Base-by-base conservation (phyloP, 2,797 vertebrate genomes). In the Pyrrhura leucotis region DNA sequence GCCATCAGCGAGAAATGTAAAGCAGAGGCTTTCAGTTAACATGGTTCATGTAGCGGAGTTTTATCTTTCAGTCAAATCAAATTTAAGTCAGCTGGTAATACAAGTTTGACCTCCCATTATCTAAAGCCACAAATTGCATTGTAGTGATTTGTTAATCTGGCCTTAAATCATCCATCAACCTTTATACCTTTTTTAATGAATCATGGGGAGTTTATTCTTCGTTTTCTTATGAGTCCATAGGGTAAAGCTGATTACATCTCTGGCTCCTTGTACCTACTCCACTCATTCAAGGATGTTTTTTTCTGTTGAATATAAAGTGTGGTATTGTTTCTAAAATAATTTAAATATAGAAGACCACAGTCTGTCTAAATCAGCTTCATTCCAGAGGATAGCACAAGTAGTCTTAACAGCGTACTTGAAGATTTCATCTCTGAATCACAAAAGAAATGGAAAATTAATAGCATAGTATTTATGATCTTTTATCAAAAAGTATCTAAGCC, bases 41-140 rank as follows among this genome's bases (percentile, higher is more conserved):
- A 93, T 71, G 95, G 94, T 93, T 96, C 93, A 79, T 87, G 95
- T 96, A 96, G 78, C 53, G 0, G 88, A 84, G 91, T 96, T 97
- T 97, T 96, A 95, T 96, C 94, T 95, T 90, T 89, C 96, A 96
- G 96, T 97, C 96, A 96, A 97, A 97, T 97, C 97, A 97, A 96
- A 98, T 98, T 97, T 98, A 97, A 98, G 97, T 91, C 95, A 89
- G 94, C 93, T 97, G 92, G 96, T 96, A 93, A 94, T 96, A 97
- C 88, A 92, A 85, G 85, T 96, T 92, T 98, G 97, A 97, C 97
- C 92, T 93, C 83, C 76, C 90, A 96, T 97, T 97, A 95, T 96
- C 95, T 94, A 88, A 97, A 96, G 92, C 79, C 81, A 96, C 89
- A 94, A 88, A 94, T 87, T 90, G 87, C 85, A 74, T 67, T 82